Evolutionary conservation across 2,113 vertebrate genomes (phyloP).

Genomic region (Pyxicephalus adspersus): DNA sequence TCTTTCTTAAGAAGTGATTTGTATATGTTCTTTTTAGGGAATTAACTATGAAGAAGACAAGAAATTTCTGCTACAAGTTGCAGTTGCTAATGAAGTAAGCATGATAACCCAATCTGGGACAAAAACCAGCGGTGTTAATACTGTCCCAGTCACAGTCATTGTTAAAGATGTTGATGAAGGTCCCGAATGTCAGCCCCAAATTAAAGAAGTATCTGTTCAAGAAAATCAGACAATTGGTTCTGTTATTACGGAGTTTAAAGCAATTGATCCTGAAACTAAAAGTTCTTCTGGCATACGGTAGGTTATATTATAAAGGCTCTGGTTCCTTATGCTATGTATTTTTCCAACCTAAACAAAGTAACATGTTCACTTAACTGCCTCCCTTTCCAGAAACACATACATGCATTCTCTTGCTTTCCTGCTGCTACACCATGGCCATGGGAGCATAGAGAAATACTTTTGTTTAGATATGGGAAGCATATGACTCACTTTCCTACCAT

Average conservation of each 20-base stretch:
- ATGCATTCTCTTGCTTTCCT: too few species aligned
- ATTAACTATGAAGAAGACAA: conserved; percentile 76
- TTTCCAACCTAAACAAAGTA: background rate
- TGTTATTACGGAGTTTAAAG: conserved; percentile 73
- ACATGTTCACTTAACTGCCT: too few species aligned
- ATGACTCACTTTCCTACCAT: too few species aligned
- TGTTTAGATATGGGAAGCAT: too few species aligned
- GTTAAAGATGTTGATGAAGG: conserved; percentile 81
- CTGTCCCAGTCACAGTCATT: conserved; percentile 71
- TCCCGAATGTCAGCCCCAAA: conserved; percentile 76
- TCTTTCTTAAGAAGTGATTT: background rate
- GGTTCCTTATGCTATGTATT: background rate
- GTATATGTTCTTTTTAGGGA: conserved; percentile 67
- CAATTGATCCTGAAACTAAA: conserved; percentile 82
- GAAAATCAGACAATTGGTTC: conserved; percentile 76
- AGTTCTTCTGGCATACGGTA: conserved; percentile 80
- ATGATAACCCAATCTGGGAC: conserved; percentile 68
- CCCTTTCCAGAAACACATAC: too few species aligned
- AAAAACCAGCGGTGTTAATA: conserved; percentile 65
- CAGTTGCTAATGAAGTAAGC: conserved; percentile 76
- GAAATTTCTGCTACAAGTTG: conserved; percentile 72
- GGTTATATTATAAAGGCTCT: background rate
- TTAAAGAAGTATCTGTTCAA: conserved; percentile 67
- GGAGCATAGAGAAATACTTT: too few species aligned
- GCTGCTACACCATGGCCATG: too few species aligned